These are phyloP conservation scores for Cyanoramphus novaezelandiae DNA, from an alignment of 2,113 vertebrate species.

Conservation along the genomic window DNA sequence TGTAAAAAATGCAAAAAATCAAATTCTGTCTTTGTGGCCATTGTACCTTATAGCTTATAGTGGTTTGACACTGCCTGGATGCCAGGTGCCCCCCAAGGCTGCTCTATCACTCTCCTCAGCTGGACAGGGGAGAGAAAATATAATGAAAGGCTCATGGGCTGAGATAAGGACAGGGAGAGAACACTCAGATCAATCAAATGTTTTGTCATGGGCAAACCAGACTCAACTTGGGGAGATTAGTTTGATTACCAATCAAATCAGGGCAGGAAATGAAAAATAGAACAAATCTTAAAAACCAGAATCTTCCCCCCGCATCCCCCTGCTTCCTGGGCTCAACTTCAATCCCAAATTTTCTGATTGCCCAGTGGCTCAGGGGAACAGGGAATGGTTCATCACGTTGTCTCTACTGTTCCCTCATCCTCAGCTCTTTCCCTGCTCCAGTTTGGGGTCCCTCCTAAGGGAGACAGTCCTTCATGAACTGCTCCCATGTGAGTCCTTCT, in stretches of 20 bases:
- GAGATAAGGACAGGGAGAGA: background rate
- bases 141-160: background rate
- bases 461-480: background rate
- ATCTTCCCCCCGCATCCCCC: background rate
- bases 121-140: background rate
- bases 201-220: background rate
- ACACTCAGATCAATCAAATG: background rate
- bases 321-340: background rate
- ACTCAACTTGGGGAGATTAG: background rate
- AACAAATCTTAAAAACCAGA: background rate
- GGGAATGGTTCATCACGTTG: background rate
- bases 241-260: background rate
- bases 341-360: background rate
- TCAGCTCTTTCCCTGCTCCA: background rate
- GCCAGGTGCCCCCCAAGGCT: background rate
- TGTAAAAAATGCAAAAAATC: background rate
- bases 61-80: background rate
- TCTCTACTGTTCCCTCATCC: background rate
- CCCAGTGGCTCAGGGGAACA: background rate
- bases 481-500: background rate
- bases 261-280: background rate
- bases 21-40: background rate
- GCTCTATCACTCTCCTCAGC: background rate
- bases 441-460: background rate
- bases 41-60: background rate